phyloP scores from a whole-genome alignment of 1,140 invertebrate genomes.

The Anthonomus grandis region DNA sequence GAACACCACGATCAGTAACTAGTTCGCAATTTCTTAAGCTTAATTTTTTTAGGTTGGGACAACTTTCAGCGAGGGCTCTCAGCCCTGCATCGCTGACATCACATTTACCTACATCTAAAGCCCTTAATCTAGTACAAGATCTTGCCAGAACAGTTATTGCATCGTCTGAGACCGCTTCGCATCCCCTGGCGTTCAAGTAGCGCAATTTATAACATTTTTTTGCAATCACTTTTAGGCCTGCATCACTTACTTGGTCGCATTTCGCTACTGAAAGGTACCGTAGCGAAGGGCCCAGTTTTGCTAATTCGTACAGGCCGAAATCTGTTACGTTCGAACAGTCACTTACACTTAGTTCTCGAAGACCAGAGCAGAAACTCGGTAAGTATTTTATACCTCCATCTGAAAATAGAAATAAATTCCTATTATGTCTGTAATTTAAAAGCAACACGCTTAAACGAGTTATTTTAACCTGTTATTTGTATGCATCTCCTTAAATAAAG shows the following conservation, averaged over 20 bases:
- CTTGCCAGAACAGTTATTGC: slow-evolving; percentile 78
- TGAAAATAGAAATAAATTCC: slow-evolving; percentile 48
- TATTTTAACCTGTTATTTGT: slow-evolving; percentile 69
- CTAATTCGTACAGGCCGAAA: slow-evolving; percentile 85
- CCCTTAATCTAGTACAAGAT: slow-evolving; percentile 77
- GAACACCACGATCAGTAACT: slow-evolving; percentile 81
- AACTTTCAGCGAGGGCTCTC: slow-evolving; percentile 78
- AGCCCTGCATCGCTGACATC: slow-evolving; percentile 87
- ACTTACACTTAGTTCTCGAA: slow-evolving; percentile 84
- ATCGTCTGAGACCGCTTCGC: slow-evolving; percentile 88
- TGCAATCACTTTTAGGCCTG: slow-evolving; percentile 81
- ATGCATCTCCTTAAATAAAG: slow-evolving; percentile 85
- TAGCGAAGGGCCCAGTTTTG: slow-evolving; percentile 78
- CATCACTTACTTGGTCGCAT: slow-evolving; percentile 79
- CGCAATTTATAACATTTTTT: slow-evolving; percentile 83
- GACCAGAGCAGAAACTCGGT: slow-evolving; percentile 77
- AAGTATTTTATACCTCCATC: slow-evolving; percentile 76
- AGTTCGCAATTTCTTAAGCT: slow-evolving; percentile 86
- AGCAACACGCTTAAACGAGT: not conserved
- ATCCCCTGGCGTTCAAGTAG: slow-evolving; percentile 87
- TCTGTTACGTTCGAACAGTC: slow-evolving; percentile 88
- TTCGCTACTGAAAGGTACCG: slow-evolving; percentile 87
- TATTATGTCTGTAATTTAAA: slow-evolving; percentile 4
- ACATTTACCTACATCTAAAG: slow-evolving; percentile 88
- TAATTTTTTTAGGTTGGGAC: slow-evolving; percentile 85